Percentiles rank a stretch among this genome's conserved stretches.
These are phyloP conservation scores for Campoplex nolae DNA, from an alignment of 2,888 invertebrate genomes.

Conservation along the genomic window DNA sequence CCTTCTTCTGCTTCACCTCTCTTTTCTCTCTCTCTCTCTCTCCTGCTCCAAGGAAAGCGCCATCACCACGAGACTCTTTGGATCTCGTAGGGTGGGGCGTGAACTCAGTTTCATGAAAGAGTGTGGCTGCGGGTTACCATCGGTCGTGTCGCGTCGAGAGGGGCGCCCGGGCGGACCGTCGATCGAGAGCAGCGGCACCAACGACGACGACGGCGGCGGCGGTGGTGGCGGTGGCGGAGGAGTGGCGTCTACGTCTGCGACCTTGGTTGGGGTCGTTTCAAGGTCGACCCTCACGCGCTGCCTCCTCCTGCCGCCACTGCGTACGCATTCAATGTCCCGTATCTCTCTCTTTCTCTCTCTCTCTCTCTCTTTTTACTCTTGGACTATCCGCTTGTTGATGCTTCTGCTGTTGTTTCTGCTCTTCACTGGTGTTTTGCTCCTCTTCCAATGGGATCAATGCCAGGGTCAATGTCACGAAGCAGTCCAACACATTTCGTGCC, in stretches of 20 bases:
- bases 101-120: constrained; percentile 49
- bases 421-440: constrained; percentile 33
- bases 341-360: constrained; percentile 41
- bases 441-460: constrained; percentile 78
- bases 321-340: constrained; percentile 69
- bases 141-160: constrained; percentile 49
- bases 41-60: constrained; percentile 20
- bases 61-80: constrained; percentile 43
- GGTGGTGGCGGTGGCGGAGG: constrained; percentile 62
- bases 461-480: constrained; percentile 82
- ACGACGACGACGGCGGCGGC: constrained; percentile 29
- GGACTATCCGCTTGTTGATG: constrained; percentile 36
- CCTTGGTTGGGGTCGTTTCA: constrained; percentile 79
- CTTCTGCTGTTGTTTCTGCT: constrained; percentile 12
- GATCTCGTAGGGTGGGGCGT: constrained; percentile 41
- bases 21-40: background rate
- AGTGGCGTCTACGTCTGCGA: constrained; percentile 79
- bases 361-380: constrained; percentile 20
- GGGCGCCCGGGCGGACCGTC: constrained; percentile 54
- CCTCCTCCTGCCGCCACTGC: constrained; percentile 68
- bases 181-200: constrained; percentile 50
- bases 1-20: constrained; percentile 1
- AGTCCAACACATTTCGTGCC: constrained; percentile 52
- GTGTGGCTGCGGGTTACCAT: constrained; percentile 46
- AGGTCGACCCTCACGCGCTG: constrained; percentile 76